These are phyloP conservation scores for Staurois parvus DNA, from an alignment of 2,797 vertebrate genomes.

Conservation along the genomic window DNA sequence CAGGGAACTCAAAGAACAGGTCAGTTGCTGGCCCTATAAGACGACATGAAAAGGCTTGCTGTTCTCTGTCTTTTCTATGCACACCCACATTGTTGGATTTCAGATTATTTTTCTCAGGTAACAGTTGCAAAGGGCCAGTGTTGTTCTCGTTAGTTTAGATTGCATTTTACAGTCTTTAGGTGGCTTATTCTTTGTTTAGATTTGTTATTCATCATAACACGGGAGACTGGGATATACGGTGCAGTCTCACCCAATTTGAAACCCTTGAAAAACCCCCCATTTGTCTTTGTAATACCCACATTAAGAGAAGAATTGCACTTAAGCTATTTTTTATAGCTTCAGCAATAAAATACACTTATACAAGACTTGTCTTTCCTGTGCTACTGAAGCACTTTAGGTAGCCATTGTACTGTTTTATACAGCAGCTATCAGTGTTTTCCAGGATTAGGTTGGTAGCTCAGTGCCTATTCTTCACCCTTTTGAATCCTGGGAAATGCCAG, in stretches of 20 bases:
- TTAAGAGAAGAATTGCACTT: background rate
- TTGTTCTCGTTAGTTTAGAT: background rate
- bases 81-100: background rate
- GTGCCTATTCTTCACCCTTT: too few relatives aligned
- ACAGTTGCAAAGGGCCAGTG: background rate
- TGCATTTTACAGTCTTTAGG: background rate
- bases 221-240: background rate
- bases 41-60: background rate
- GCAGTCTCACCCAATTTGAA: background rate
- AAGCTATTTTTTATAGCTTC: background rate
- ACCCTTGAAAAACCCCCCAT: background rate
- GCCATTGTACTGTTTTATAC: too few relatives aligned
- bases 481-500: too few relatives aligned
- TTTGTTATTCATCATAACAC: background rate
- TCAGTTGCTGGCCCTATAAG: background rate
- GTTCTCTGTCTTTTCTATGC: background rate
- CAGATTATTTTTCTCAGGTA: constrained; percentile 12
- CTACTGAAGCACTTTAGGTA: too few relatives aligned
- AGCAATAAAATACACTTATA: background rate
- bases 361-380: too few relatives aligned
- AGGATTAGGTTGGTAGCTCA: too few relatives aligned
- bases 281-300: background rate
- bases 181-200: background rate
- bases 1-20: background rate
- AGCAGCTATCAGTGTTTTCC: too few relatives aligned